These are phyloP conservation scores for Sceloporus undulatus DNA, from an alignment of 2,113 vertebrate genomes.

Conservation along the genomic window DNA sequence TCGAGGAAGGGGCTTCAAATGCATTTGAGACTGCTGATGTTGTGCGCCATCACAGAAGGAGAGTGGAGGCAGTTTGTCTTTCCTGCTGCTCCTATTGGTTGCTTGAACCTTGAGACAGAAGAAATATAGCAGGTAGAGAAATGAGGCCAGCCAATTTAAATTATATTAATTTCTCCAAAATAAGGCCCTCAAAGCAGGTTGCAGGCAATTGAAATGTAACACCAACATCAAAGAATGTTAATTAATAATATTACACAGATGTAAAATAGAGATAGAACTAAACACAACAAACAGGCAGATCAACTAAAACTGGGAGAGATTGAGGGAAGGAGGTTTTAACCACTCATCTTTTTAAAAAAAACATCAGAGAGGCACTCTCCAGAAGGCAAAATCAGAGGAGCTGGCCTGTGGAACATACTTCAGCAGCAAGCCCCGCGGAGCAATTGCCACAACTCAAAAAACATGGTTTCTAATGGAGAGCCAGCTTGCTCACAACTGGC, in stretches of 20 bases:
- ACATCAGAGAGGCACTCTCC: no score
- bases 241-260: background rate
- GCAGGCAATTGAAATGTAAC: background rate
- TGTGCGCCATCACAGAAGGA: background rate
- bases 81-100: background rate
- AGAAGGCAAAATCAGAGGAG: background rate
- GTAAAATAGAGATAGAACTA: background rate
- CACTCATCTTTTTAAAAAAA: background rate
- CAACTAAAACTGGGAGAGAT: background rate
- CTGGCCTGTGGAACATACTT: background rate
- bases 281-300: background rate
- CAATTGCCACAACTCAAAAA: background rate
- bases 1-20: background rate
- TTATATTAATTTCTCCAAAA: background rate
- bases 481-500: background rate
- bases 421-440: background rate
- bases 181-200: background rate
- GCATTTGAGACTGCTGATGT: background rate
- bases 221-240: background rate
- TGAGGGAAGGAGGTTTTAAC: background rate
- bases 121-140: background rate
- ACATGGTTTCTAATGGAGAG: background rate
- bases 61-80: background rate
- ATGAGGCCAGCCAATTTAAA: background rate
- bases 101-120: conserved; percentile 2